phyloP scores from a whole-genome alignment of 1,140 invertebrate genomes.

The Aphelinus certus region DNA sequence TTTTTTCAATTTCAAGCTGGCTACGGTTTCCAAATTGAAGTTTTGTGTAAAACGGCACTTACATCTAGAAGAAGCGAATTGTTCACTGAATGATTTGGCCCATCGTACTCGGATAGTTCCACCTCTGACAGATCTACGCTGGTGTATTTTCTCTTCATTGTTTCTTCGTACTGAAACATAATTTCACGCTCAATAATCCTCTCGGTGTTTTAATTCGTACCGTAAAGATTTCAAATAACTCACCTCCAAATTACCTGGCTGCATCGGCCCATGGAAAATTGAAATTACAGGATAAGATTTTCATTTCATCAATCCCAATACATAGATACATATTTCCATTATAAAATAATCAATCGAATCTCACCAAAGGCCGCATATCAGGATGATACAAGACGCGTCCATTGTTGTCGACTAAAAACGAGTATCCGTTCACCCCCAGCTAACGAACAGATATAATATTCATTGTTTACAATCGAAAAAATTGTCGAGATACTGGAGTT shows the following conservation, averaged over 20 bases:
- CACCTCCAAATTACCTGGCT: slow-evolving; percentile 61
- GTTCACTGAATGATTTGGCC: slow-evolving; percentile 68
- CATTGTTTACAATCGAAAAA: background rate
- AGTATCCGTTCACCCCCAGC: slow-evolving; percentile 96
- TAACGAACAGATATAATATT: slow-evolving; percentile 63
- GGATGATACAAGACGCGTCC: slow-evolving; percentile 97
- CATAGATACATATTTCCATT: background rate
- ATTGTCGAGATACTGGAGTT: slow-evolving; percentile 2
- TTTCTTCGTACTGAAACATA: slow-evolving; percentile 79
- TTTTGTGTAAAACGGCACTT: slow-evolving; percentile 55
- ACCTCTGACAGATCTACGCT: slow-evolving; percentile 94
- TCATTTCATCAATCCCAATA: no score
- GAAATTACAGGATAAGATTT: no score
- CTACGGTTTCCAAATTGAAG: no score
- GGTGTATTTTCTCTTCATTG: slow-evolving; percentile 90
- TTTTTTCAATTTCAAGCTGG: no score
- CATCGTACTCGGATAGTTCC: slow-evolving; percentile 85
- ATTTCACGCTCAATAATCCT: slow-evolving; percentile 34
- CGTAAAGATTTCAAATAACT: slow-evolving; percentile 41
- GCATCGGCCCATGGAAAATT: slow-evolving; percentile 8
- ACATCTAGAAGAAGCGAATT: slow-evolving; percentile 84
- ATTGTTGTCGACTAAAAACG: slow-evolving; percentile 97
- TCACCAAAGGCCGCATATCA: slow-evolving; percentile 91
- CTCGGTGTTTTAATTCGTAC: slow-evolving; percentile 4
- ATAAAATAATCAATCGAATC: slow-evolving; percentile 40